phyloP scores from a whole-genome alignment of 2,797 vertebrate species.

The Tapera naevia region DNA sequence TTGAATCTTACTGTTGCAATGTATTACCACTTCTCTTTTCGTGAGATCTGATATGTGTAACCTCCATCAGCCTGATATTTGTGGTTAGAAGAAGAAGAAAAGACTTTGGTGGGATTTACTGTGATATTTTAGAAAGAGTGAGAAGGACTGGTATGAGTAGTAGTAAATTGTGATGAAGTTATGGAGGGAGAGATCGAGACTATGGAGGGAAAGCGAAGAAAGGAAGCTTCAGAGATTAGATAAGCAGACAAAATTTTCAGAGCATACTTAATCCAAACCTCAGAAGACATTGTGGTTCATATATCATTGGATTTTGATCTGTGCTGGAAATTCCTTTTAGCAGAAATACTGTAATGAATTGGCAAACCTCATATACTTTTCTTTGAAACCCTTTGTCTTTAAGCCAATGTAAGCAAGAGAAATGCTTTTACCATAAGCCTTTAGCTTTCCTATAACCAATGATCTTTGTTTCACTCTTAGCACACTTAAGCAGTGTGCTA shows the following conservation, averaged over 20 bases:
- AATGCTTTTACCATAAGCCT: conserved; percentile 44
- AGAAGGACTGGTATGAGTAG: neutral
- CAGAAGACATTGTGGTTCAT: neutral
- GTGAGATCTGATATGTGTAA: neutral
- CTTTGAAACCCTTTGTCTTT: conserved; percentile 34
- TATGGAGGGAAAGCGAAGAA: conserved; percentile 4
- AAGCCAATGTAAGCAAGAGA: conserved; percentile 45
- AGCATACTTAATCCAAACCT: conserved; percentile 11
- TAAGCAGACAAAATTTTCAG: conserved; percentile 27
- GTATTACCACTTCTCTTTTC: neutral
- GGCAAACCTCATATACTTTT: neutral
- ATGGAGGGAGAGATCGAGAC: neutral
- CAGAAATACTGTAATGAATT: conserved; percentile 38
- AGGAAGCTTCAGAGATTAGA: conserved; percentile 34
- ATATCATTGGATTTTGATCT: conserved; percentile 31
- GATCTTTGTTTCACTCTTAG: neutral
- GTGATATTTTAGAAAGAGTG: neutral
- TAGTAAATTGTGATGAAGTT: neutral
- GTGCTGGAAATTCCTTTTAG: conserved; percentile 1
- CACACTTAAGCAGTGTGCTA: neutral
- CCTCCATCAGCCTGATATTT: neutral
- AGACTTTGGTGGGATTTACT: neutral
- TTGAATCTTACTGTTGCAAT: neutral
- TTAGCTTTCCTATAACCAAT: neutral
- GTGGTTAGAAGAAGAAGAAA: neutral